Evolutionary conservation across 2,113 vertebrate genomes (phyloP).

Genomic region (Cryptotis parvus): DNA sequence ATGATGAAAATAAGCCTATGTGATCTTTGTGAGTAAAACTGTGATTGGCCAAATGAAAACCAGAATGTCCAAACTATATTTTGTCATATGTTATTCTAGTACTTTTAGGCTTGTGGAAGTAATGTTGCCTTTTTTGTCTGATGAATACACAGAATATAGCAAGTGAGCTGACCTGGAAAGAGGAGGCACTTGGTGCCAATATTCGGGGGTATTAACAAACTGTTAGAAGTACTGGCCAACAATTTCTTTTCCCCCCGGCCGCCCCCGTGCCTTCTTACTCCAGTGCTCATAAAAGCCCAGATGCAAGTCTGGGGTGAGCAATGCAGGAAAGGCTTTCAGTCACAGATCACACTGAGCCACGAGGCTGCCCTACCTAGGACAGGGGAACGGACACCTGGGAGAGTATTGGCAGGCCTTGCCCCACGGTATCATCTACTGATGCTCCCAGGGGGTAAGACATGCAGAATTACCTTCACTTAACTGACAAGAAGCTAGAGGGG

Average conservation of each 20-base stretch:
- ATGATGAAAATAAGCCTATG: background rate
- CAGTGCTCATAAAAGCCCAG: background rate
- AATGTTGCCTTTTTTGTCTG: background rate
- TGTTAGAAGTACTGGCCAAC: background rate
- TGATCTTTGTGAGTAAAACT: background rate
- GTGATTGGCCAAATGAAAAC: conserved; percentile 29
- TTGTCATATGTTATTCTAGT: conserved; percentile 19
- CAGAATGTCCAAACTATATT: background rate
- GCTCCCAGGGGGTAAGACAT: background rate
- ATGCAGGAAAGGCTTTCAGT: background rate
- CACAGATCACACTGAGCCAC: background rate
- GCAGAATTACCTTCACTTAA: background rate
- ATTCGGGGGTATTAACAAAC: conserved; percentile 6
- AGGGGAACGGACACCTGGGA: background rate
- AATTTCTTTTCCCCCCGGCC: too few species aligned
- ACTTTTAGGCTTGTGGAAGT: background rate
- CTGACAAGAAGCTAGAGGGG: background rate
- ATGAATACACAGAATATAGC: background rate
- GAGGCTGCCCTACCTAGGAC: too few species aligned
- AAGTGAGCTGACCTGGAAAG: background rate
- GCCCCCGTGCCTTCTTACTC: too few species aligned
- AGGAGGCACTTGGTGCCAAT: background rate
- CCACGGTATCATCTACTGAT: background rate
- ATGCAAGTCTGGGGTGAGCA: background rate
- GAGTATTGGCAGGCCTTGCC: background rate